Base-by-base conservation (phyloP, 1,140 invertebrate genomes). In the Protaetia brevitarsis region DNA sequence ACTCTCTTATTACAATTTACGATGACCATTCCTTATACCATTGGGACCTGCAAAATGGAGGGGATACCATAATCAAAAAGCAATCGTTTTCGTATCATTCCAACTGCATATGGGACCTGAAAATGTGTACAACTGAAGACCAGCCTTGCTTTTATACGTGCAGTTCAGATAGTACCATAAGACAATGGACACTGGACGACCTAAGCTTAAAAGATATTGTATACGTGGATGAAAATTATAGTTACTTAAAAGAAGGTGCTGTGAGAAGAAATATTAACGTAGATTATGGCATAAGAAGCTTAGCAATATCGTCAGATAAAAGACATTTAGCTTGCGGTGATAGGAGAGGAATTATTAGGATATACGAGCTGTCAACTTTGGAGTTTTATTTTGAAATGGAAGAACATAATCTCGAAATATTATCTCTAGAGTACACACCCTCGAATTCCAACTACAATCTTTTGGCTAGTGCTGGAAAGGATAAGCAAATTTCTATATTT, bases 401-500 rank as follows among this genome's bases (percentile, higher is more conserved):
- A 4, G 41, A 8, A 19, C 41, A 51, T 8, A 19, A 23, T 23
- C 26, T 23, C 7, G 41, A 51, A 26, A 23, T 51, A 23, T 19
- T 51, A 10, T 5, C 41, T 10, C 26, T 51, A 23, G 41, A 51
- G 21, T 51, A 51, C 19, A 51, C 41, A 51, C 41, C 41, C n/a
- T 1, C 1, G 8, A 23, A 19, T 7, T 51, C 41, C 7, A 3
- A 5, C 10, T 10, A 51, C 11, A 51, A 51, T 51, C 26, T 51
- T 2, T 51, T 51, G 11, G 41, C 41, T 8, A 51, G 2, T 19
- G 41, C 13, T 1, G 41, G 41, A 19, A 51, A 23, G 26, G 41
- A 51, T 6, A 51, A 51, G 26, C 41, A 51, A 51, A 23, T 51
- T 51, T 45, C 26, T 51, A 51, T 51, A 51, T 51, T 23, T 23